These are phyloP conservation scores for Timema cristinae DNA, from an alignment of 2,888 invertebrate species.

Conservation along the genomic window DNA sequence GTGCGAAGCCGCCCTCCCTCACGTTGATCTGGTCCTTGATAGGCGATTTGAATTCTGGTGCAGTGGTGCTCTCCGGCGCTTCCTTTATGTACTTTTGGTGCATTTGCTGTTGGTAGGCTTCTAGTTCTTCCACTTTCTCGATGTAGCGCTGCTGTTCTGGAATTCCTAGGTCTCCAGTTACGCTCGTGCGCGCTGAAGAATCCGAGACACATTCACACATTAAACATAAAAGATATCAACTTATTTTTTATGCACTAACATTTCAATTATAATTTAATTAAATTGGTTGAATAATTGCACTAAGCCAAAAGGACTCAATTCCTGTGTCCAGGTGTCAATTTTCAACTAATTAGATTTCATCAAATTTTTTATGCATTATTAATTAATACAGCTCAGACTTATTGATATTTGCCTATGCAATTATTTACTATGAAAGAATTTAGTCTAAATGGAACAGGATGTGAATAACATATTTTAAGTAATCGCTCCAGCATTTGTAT, in stretches of 20 bases:
- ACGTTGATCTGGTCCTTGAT: constrained; percentile 82
- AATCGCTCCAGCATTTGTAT: no score
- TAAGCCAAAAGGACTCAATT: no score
- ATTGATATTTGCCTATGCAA: no score
- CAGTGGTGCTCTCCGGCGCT: constrained; percentile 70
- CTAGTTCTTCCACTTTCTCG: constrained; percentile 85
- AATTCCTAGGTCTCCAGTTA: constrained; percentile 81
- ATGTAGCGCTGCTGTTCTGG: constrained; percentile 89
- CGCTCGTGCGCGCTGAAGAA: constrained; percentile 63
- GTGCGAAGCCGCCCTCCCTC: constrained; percentile 90
- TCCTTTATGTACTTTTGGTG: constrained; percentile 77
- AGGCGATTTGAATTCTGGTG: constrained; percentile 84
- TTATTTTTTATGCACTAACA: constrained; percentile 9
- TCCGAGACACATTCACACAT: constrained; percentile 3
- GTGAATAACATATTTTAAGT: no score
- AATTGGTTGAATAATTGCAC: no score
- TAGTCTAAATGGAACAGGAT: no score
- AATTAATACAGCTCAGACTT: no score
- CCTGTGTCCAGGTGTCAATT: no score
- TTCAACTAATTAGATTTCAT: no score
- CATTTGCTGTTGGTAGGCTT: constrained; percentile 76
- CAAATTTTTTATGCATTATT: no score
- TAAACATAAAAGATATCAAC: constrained; percentile 4
- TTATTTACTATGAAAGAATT: no score
- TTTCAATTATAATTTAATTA: neutral